Evolutionary conservation across 2,797 vertebrate species (phyloP), one percentile per base, ranked within the genome.

Genomic region (Peromyscus nudipes): DNA sequence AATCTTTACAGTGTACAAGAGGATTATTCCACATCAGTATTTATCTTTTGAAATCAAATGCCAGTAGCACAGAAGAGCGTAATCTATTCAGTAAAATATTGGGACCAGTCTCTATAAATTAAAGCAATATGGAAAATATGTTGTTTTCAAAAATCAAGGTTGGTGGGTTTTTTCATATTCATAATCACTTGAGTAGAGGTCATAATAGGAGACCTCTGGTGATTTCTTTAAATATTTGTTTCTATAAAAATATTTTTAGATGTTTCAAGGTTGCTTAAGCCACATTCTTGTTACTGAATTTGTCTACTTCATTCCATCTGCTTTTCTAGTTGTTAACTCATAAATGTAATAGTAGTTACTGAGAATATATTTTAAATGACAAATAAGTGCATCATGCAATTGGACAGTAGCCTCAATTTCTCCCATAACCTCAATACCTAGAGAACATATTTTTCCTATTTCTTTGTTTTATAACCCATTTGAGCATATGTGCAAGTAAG

Each of bases 61-160:
- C 65, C 67, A 96, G 86, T 88, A 94, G 34, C 87, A 93, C 21
- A 91, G 88, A 93, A 49, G 52, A 96, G 77, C 57, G 89, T 73
- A 97, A 84, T 65, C 77, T 96, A 84, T 92, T 97, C 80, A 81
- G 71, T 95, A 95, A 97, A 94, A 93, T 88, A 31, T 96, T 92
- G 76, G 65, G 69, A 37, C 46, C 67, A 75, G 55, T 88, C n/a
- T 27, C 40, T 93, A 90, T 49, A 93, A 69, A 96, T 89, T 93
- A 64, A 94, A 96, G 71, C 25, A 95, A 85, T 77, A 73, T 90
- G 89, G 83, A 92, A 87, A 89, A 82, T 81, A 13, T 43, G 3
- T 85, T 85, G 37, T 77, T 95, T 96, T 84, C 23, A 95, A 94
- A 97, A 80, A 57, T 84, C 23, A 87, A 71, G 17, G 14, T 17